Evolutionary conservation across 2,113 vertebrate species (phyloP), one percentile per base, ranked within the genome.

Genomic region (Polyodon spathula): DNA sequence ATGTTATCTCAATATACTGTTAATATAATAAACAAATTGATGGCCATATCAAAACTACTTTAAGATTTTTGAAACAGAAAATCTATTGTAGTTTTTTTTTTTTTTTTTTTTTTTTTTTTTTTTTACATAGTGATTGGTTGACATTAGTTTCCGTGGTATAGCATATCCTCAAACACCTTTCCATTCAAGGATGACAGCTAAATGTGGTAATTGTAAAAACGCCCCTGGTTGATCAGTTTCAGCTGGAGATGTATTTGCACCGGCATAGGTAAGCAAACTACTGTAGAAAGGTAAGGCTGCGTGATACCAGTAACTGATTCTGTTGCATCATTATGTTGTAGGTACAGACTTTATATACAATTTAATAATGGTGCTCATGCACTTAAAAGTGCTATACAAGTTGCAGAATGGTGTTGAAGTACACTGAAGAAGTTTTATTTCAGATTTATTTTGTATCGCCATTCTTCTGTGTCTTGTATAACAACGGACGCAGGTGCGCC

Each of bases 401-500:
- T 55, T 55, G n/a, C 6, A 9, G 11, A 55, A 55, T 55, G 37
- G 53, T 16, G 3, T 55, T 38, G 17, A 27, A 27, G 27, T 16
- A 38, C 53, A 55, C 2, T 38, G 17, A 38, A 55, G 16, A 27
- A 55, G 6, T 48, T n/a, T 38, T 56, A 62, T 16, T 14, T 16
- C 64, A 1, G 63, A 63, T 44, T 43, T 53, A 58, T 65, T 54
- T 55, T 37, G 64, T 51, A 52, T 64, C 69, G 5, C 54, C 2
- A 7, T 66, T n/a, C 74, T 60, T 58, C 9, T 40, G n/a, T 11
- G 61, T 44, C 65, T 58, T 39, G 58, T 61, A 16, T 17, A 40
- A 56, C 51, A 65, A 56, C 58, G 70, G 59, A 70, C 68, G 75
- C 68, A 77, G 66, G 82, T 74, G 68, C 65, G 75, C 69, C 71